These are phyloP conservation scores for Vimba vimba DNA, from an alignment of 2,113 vertebrate species.

Conservation along the genomic window DNA sequence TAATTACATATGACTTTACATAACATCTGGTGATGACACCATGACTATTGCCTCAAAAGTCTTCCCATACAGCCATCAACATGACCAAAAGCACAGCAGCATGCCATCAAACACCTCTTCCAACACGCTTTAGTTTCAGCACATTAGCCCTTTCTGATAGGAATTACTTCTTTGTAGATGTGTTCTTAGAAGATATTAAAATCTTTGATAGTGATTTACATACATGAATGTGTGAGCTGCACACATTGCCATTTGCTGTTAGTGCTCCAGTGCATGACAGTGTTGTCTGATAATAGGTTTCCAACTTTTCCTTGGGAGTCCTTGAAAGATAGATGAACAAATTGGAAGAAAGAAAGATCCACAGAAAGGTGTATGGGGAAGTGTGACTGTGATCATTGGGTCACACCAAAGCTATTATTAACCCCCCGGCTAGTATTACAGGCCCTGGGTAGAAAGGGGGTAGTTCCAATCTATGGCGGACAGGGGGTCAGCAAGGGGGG, in stretches of 20 bases:
- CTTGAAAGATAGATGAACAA: conserved; percentile 31
- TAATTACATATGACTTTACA: conserved; percentile 54
- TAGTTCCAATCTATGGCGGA: conserved; percentile 29
- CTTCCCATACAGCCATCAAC: conserved; percentile 10
- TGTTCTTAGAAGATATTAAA: not conserved
- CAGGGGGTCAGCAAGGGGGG: not conserved
- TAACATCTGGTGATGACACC: conserved; percentile 39
- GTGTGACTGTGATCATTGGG: conserved; percentile 70
- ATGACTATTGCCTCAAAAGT: not conserved
- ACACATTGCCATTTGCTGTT: not conserved
- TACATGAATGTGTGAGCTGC: not conserved
- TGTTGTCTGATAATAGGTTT: not conserved
- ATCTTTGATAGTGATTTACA: not conserved
- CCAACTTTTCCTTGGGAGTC: conserved; percentile 13
- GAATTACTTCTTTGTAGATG: not conserved
- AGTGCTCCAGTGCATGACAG: not conserved
- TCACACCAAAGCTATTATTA: conserved; percentile 74
- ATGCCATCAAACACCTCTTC: not conserved
- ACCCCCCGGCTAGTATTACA: conserved; percentile 72
- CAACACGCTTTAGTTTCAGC: not conserved
- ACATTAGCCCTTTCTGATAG: not conserved
- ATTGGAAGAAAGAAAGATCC: conserved; percentile 24
- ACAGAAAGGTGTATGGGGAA: conserved; percentile 61
- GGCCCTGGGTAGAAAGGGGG: conserved; percentile 49
- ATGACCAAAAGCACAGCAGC: not conserved